Evolutionary conservation across 2,113 vertebrate species (phyloP), one percentile per base, ranked within the genome.

Genomic region (Cynoglossus semilaevis): DNA sequence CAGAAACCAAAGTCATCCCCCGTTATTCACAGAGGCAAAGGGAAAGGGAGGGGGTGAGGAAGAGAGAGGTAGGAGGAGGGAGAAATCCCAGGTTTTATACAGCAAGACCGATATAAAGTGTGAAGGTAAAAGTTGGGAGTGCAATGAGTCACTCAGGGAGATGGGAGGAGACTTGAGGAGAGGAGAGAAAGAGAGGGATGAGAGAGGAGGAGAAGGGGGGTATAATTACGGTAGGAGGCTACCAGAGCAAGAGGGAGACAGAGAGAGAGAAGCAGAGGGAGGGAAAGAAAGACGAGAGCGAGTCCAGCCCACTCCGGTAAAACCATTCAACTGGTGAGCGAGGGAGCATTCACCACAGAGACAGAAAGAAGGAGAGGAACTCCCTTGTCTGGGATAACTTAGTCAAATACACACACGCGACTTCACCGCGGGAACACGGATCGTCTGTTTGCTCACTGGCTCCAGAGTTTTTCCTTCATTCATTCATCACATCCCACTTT

Each of bases 301-400:
- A 79, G 85, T 74, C 84, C 85, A 77, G 74, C 85, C 85, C 84
- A 83, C 85, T 86, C 67, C 58, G 44, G 44, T 81, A 82, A 86
- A 85, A 83, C 70, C 87, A 86, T 82, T 86, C 81, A 87, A 84
- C 82, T 83, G 74, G 63, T 82, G 81, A 75, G 62, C 74, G 67
- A 81, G 74, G 59, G 70, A 81, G 53, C 81, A 81, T 69, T 82
- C 81, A 67, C 55, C 55, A 72, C 56, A 37, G 14, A 66, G 60
- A 58, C 73, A 77, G 62, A 67, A 50, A 72, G 70, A 52, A 49
- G 70, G 72, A 63, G 74, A 76, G 78, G 68, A 79, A 85, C 72
- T 81, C 74, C 80, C 75, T 70, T 51, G 50, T 74, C 72, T 76
- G 78, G 75, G 78, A 81, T 57, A 85, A 85, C 77, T 85, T 85